Evolutionary conservation across 1,140 invertebrate genomes (phyloP).

Genomic region (Coenobita brevimanus): DNA sequence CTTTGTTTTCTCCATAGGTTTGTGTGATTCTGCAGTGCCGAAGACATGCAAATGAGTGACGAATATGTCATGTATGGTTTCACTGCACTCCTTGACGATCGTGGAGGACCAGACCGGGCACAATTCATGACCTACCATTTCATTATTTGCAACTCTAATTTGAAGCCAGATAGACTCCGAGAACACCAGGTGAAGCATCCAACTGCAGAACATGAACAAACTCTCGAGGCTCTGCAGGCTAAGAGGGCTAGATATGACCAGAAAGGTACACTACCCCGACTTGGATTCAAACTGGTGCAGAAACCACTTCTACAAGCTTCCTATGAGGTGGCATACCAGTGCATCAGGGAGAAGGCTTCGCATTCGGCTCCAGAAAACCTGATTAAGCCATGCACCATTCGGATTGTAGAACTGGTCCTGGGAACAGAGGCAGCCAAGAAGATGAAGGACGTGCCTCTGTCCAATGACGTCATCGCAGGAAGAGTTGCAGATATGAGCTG

Average conservation of each 20-base stretch:
- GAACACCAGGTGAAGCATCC: conserved; percentile 14
- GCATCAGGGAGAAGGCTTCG: conserved; percentile 33
- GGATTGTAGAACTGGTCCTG: conserved; percentile 24
- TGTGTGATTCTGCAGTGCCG: no score
- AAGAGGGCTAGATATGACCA: conserved; percentile 9
- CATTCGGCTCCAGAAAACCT: conserved; percentile 20
- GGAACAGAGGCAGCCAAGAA: conserved; percentile 39
- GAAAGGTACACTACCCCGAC: conserved; percentile 9
- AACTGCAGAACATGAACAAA: not conserved
- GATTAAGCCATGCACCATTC: conserved; percentile 16
- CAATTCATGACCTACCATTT: conserved; percentile 28
- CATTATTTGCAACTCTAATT: conserved; percentile 26
- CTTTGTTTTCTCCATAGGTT: no score
- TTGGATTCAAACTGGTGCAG: not conserved
- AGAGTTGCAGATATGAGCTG: conserved; percentile 5
- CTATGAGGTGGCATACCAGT: conserved; percentile 18
- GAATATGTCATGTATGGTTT: no score
- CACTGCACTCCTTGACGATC: conserved; percentile 4
- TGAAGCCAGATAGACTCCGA: conserved; percentile 24
- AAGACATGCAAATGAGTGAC: no score
- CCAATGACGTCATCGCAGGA: conserved; percentile 29
- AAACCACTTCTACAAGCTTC: not conserved
- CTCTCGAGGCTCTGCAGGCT: not conserved
- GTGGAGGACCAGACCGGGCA: not conserved
- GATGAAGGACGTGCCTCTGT: conserved; percentile 14